These are phyloP conservation scores for Aleiodes testaceus DNA, from an alignment of 2,888 invertebrate species.

Conservation along the genomic window DNA sequence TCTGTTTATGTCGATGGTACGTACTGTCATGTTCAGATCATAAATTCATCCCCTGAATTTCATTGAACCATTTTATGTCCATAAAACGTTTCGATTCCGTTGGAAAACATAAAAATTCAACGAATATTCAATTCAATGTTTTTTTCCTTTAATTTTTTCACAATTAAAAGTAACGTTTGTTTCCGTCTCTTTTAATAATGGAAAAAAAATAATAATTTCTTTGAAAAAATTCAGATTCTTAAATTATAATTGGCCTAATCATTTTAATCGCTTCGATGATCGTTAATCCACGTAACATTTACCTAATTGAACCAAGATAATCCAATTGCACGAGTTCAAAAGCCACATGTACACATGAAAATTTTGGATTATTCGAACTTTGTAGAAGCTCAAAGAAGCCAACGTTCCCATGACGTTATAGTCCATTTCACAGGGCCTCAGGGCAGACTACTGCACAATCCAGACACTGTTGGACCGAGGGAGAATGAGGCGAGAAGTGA, in stretches of 20 bases:
- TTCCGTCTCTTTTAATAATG: no score
- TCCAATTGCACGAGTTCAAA: slow-evolving; percentile 8
- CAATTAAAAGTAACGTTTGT: no score
- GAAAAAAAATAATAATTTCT: no score
- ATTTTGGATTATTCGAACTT: slow-evolving; percentile 18
- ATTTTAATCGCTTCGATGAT: not conserved
- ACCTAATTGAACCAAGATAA: slow-evolving; percentile 7
- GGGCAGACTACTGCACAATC: slow-evolving; percentile 21
- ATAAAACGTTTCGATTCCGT: slow-evolving; percentile 5
- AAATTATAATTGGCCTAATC: no score
- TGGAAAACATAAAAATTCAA: not conserved
- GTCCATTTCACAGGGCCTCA: slow-evolving; percentile 24
- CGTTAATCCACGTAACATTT: not conserved
- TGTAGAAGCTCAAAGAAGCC: slow-evolving; percentile 13
- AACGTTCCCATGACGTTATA: slow-evolving; percentile 14
- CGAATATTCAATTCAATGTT: not conserved
- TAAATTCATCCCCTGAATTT: slow-evolving; percentile 18
- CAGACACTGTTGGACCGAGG: slow-evolving; percentile 20
- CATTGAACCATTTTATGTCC: not conserved
- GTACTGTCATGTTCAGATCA: slow-evolving; percentile 24
- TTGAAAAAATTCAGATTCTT: no score
- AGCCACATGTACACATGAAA: not conserved
- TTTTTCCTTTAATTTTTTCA: not conserved
- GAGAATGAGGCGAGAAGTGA: no score
- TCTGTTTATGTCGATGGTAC: slow-evolving; percentile 22